These are phyloP conservation scores for Ophion ventricosus DNA, from an alignment of 2,888 invertebrate species.

Conservation along the genomic window DNA sequence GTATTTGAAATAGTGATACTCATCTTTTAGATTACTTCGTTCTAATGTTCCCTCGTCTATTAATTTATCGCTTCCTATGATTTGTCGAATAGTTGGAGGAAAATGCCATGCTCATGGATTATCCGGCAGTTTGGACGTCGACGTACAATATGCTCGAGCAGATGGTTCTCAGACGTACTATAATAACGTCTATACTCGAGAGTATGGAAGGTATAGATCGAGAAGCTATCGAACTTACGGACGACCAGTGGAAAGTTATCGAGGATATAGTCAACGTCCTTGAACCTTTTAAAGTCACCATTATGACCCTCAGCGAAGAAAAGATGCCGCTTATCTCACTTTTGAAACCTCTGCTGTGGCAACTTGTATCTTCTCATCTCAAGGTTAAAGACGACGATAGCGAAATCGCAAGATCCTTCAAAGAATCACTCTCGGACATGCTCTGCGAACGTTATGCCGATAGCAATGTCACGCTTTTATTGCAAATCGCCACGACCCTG, in stretches of 20 bases:
- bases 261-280: slow-evolving; percentile 83
- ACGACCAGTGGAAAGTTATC: slow-evolving; percentile 83
- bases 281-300: slow-evolving; percentile 84
- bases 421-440: slow-evolving; percentile 81
- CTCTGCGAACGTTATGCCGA: slow-evolving; percentile 82
- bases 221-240: slow-evolving; percentile 77
- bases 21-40: neutral
- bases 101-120: slow-evolving; percentile 79
- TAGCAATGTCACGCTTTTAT: slow-evolving; percentile 79
- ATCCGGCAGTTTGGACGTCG: slow-evolving; percentile 83
- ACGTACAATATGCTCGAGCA: slow-evolving; percentile 84
- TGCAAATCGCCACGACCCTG: slow-evolving; percentile 83
- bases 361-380: slow-evolving; percentile 83
- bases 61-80: neutral
- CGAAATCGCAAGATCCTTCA: slow-evolving; percentile 79
- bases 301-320: slow-evolving; percentile 84
- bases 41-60: slow-evolving; percentile 3
- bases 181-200: slow-evolving; percentile 79
- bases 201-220: slow-evolving; percentile 80
- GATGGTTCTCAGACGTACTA: slow-evolving; percentile 79
- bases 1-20: slow-evolving; percentile 64
- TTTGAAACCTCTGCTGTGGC: slow-evolving; percentile 84
- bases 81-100: slow-evolving; percentile 76
- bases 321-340: slow-evolving; percentile 84
- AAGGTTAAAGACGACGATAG: slow-evolving; percentile 82